Base-by-base conservation (phyloP, 2,797 vertebrate species). In the Propithecus perrieri region DNA sequence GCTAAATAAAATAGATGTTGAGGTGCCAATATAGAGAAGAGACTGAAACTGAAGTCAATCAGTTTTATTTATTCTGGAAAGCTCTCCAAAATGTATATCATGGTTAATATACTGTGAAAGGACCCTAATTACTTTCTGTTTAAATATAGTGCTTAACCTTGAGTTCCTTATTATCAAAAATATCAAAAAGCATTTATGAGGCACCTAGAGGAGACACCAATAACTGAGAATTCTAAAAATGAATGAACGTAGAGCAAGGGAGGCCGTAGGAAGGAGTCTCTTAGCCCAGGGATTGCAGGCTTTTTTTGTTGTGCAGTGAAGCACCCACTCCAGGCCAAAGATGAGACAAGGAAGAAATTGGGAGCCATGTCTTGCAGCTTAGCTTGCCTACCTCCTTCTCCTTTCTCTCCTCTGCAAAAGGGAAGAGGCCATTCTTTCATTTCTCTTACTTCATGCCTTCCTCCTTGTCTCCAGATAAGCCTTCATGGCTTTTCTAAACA, bases 251-350 rank as follows among this genome's bases (percentile, higher is more conserved):
- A 61, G 10, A 1, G 7, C 6, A 1, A n/a, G 28, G 8, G 13
- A 38, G 6, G 9, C 4, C 2, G 1, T 33, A 1, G 8, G 15
- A 10, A 1, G 8, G 15, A 10, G 55, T 30, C 30, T 33, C 7
- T 28, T 11, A 17, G 38, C 10, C 3, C 43, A 20, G 38, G 9
- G 2, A 63, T 7, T 17, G 6, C 2, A 50, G 20, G 7, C 12
- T 65, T 50, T 59, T 22, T 3, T 41, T 43, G 8, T 20, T 28
- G 53, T 65, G 59, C 7, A 53, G 13, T 20, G 5, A 57, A 48
- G 22, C 2, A 1, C 26, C 26, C 22, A 11, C 28, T 57, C 41
- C 33, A 67, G 26, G 17, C 71, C 61, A 41, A n/a, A 20, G 33
- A 14, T 6, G 43, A 79, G 28, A 76, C 1, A 17, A 1, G 24